Evolutionary conservation across 2,888 invertebrate species (phyloP), one percentile per base, ranked within the genome.

Genomic region (Encarsia formosa): DNA sequence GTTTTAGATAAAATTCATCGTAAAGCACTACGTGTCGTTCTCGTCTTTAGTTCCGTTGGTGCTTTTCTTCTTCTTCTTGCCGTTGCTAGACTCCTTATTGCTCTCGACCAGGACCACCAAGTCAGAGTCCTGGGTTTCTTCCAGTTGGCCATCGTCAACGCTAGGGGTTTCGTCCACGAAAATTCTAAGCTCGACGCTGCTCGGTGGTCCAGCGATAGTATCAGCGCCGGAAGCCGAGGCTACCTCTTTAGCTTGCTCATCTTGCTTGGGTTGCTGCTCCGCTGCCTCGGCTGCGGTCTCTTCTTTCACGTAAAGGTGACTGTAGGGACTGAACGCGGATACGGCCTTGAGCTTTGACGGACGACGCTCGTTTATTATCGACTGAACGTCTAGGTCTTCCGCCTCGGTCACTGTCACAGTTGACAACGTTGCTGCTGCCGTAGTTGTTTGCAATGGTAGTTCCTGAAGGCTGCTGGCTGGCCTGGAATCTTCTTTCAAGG

Each of bases 321-420:
- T 61, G 48, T 60, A 65, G 41, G 59, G 59, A 6, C 15, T 56
- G 58, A 46, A n/a, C 35, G 5, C 55, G 26, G 26, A 20, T 20
- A 49, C 3, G 3, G 39, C 18, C 32, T 66, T 71, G 37, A 71
- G 50, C 51, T 64, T 70, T 54, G 71, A 68, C 56, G 73, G 72
- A 51, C 72, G 66, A 51, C 72, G 64, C 62, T 73, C 73, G 61
- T 71, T 73, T 41, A 73, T 73, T 31, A 73, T 58, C 5, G 72
- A 73, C 49, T 72, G 73, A 39, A 73, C 72, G 59, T 73, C 71
- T 20, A 71, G 55, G 29, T 68, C 67, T 26, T 65, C 65, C 20
- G n/a, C 37, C 0, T 61, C 58, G 16, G 63, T 61, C 20, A 60
- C 59, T n/a, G n/a, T n/a, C 35, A 63, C n/a, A 20, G 18, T 58